Evolutionary conservation across 2,797 vertebrate genomes (phyloP), one percentile per base, ranked within the genome.

Genomic region (Bradypus variegatus): DNA sequence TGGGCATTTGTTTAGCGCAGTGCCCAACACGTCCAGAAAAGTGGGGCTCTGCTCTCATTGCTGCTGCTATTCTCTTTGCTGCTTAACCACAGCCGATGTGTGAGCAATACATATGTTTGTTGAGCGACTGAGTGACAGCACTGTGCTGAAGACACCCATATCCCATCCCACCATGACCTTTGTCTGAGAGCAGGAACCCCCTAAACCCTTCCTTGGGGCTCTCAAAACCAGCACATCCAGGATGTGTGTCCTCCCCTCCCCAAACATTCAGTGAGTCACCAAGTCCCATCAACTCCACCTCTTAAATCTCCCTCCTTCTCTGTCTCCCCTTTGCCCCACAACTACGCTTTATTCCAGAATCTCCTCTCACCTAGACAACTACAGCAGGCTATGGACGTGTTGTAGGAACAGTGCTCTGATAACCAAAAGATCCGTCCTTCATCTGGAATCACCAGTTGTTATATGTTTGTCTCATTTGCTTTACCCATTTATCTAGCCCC

Each of bases 261-360:
- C 91, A 95, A 93, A 79, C 93, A 90, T 90, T 94, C 94, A 36
- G 94, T 92, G 16, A 8, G 41, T 48, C 73, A 29, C 36, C 41
- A 21, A 62, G 62, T n/a, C n/a, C 62, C 69, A 53, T 58, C 36
- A 5, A 64, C 16, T 29, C 91, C 16, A 10, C 67, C 31, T 80
- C 89, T 78, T 15, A 14, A 45, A 27, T 15, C 65, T 73, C 75
- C 55, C 12, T 62, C 80, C 38, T 53, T 13, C 38, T 64, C n/a
- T 23, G 55, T 41, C 65, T 55, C 36, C 65, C 45, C n/a, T 36
- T 53, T 10, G 25, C 16, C 41, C 77, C 15, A 53, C 21, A 73
- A 33, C 33, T 50, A 41, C 10, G 23, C 33, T 6, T 67, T 33
- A 16, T 48, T n/a, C 25, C 76, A 65, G 58, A 23, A 9, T 15